phyloP scores from a whole-genome alignment of 2,113 vertebrate genomes.

The Bothrops jararaca region DNA sequence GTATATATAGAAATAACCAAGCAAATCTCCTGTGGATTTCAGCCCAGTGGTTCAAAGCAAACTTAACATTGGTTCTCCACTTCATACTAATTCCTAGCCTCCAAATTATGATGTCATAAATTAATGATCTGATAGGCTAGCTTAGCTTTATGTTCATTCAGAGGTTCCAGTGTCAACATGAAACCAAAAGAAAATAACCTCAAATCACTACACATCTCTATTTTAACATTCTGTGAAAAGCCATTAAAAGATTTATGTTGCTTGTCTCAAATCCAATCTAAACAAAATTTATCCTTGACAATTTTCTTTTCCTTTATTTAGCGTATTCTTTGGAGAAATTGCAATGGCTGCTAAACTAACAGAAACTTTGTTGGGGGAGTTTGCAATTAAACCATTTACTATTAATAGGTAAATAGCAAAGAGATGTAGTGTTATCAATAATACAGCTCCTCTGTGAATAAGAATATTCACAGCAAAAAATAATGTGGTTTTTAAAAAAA shows the following conservation, averaged over 20 bases:
- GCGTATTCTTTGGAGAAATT: not conserved
- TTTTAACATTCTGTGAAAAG: conserved; percentile 6
- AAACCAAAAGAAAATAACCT: not conserved
- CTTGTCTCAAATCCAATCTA: not conserved
- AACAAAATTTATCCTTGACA: not conserved
- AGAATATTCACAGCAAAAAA: not conserved
- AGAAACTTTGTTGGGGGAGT: not conserved
- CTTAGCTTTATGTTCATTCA: not conserved
- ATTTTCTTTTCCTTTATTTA: not conserved
- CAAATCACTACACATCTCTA: not conserved
- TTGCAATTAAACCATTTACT: not conserved
- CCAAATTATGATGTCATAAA: not conserved
- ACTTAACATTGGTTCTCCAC: not conserved
- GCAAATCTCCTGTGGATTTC: not conserved
- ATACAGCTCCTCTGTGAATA: not conserved
- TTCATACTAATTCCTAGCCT: not conserved
- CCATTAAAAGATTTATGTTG: not conserved
- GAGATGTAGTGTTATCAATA: rapidly evolving
- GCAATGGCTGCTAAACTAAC: not conserved
- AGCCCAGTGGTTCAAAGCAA: not conserved
- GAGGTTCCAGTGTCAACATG: not conserved
- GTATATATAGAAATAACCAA: not conserved
- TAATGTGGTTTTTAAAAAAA: not conserved
- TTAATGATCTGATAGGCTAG: not conserved
- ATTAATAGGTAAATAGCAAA: not conserved